phyloP scores from a whole-genome alignment of 2,888 invertebrate species.

The Anoplius nigerrimus region DNA sequence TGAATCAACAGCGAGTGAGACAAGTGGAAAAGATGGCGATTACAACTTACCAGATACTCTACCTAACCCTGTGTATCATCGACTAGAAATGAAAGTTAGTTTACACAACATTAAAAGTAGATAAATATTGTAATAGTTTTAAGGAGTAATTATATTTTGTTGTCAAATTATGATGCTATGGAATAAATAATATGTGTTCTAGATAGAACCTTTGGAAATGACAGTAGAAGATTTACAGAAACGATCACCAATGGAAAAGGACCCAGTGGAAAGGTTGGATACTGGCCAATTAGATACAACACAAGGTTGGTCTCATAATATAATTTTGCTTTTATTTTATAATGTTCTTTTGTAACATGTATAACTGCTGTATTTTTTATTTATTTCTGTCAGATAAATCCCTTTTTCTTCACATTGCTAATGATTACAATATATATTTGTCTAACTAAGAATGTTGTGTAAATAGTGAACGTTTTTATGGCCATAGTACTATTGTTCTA shows the following conservation, averaged over 20 bases:
- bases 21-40: slow-evolving; percentile 58
- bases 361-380: not conserved
- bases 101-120: not conserved
- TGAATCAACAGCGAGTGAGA: slow-evolving; percentile 61
- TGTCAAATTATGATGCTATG: not conserved
- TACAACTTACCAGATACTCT: slow-evolving; percentile 47
- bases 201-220: slow-evolving; percentile 69
- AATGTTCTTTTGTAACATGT: not conserved
- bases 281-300: slow-evolving; percentile 60
- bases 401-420: not conserved
- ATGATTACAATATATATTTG: not conserved
- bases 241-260: slow-evolving; percentile 52
- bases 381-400: not conserved
- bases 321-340: slow-evolving; percentile 1
- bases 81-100: slow-evolving; percentile 69
- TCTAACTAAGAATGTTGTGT: not conserved
- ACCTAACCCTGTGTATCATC: slow-evolving; percentile 63
- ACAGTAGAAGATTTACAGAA: slow-evolving; percentile 62
- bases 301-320: slow-evolving; percentile 59
- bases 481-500: too few relatives aligned
- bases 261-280: slow-evolving; percentile 61
- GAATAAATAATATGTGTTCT: slow-evolving; percentile 19
- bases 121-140: not conserved
- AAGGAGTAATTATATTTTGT: not conserved
- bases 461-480: too few relatives aligned